Conservation (phyloP, 2,797 vertebrate genomes). For the Danionella dracula region DNA sequence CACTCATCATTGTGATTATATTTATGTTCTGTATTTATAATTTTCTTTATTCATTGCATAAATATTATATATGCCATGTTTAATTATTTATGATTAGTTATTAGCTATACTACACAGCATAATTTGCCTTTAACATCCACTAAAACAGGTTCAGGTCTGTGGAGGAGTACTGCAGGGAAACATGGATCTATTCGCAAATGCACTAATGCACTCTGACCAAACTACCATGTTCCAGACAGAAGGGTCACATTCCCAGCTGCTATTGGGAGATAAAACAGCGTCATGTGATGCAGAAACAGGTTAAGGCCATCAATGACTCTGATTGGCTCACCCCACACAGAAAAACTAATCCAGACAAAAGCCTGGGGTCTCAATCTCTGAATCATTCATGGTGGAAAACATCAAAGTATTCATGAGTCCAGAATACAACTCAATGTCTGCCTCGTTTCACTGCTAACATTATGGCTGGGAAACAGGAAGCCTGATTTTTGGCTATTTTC, state of each 20-base stretch:
- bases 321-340: constrained; percentile 55
- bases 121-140: not conserved
- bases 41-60: too few species aligned
- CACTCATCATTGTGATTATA: too few species aligned
- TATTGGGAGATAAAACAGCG: constrained; percentile 1
- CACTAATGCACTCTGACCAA: not conserved
- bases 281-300: constrained; percentile 36
- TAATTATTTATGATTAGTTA: too few species aligned
- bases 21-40: too few species aligned
- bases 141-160: not conserved
- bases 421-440: constrained; percentile 18
- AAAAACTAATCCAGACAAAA: constrained; percentile 39
- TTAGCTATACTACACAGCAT: not conserved
- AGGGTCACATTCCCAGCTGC: constrained; percentile 8
- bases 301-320: constrained; percentile 26
- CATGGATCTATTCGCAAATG: not conserved
- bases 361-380: constrained; percentile 28
- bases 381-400: constrained; percentile 25
- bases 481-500: too few species aligned
- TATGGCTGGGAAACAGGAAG: too few species aligned
- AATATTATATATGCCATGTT: too few species aligned
- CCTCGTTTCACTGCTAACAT: constrained; percentile 15
- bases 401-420: constrained; percentile 6
- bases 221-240: not conserved
- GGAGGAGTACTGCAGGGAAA: not conserved